These are phyloP conservation scores for Myoxocephalus aenaeus DNA, from an alignment of 2,797 vertebrate genomes.

Conservation along the genomic window DNA sequence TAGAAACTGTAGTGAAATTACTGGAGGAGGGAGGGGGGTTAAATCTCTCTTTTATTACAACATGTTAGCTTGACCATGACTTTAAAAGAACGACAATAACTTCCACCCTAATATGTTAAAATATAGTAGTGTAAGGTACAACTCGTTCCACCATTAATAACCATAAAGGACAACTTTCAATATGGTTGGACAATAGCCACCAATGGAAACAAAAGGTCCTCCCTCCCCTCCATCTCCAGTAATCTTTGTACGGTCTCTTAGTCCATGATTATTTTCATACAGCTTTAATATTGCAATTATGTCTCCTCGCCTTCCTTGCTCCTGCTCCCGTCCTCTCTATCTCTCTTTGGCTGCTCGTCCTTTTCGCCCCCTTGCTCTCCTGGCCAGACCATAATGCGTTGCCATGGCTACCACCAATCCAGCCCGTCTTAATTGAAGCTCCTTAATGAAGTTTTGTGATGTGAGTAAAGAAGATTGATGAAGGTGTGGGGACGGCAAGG, in stretches of 20 bases:
- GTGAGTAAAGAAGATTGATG: constrained; percentile 60
- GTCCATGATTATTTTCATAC: neutral
- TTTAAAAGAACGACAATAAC: too few relatives aligned
- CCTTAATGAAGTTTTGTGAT: constrained; percentile 65
- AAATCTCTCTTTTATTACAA: too few relatives aligned
- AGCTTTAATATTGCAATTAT: neutral
- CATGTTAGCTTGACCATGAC: too few relatives aligned
- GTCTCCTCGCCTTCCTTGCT: neutral
- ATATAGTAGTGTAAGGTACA: too few relatives aligned
- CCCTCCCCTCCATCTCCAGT: too few relatives aligned
- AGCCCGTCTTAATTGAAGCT: constrained; percentile 63
- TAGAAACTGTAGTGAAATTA: neutral
- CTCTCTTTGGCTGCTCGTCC: neutral
- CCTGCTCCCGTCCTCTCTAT: neutral
- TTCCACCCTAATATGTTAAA: neutral
- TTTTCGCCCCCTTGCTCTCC: neutral
- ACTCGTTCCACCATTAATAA: neutral
- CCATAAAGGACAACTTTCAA: too few relatives aligned
- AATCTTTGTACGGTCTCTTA: neutral
- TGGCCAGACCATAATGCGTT: constrained; percentile 42
- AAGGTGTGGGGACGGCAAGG: constrained; percentile 11
- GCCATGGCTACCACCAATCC: constrained; percentile 46
- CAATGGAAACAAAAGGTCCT: neutral
- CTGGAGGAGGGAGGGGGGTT: too few relatives aligned
- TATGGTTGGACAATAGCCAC: too few relatives aligned